phyloP scores from a whole-genome alignment of 2,888 invertebrate genomes.

The Steromphala cineraria region DNA sequence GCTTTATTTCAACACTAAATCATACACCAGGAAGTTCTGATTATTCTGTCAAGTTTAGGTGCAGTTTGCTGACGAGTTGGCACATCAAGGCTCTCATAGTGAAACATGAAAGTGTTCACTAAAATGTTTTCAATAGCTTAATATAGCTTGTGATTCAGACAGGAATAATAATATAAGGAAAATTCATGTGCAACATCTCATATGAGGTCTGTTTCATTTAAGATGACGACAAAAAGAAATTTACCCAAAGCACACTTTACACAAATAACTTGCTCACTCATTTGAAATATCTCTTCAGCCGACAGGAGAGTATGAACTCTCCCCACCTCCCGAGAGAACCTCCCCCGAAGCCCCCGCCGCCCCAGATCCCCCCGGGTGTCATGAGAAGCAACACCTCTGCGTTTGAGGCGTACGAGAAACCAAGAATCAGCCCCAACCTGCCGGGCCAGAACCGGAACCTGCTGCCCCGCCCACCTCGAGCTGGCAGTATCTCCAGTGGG shows the following conservation, averaged over 20 bases:
- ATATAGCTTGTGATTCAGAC: too few species aligned
- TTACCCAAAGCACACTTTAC: too few species aligned
- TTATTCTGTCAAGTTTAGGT: too few species aligned
- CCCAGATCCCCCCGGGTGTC: conserved; percentile 21
- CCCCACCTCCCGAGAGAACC: conserved; percentile 45
- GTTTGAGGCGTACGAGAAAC: conserved; percentile 59
- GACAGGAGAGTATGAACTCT: conserved; percentile 38
- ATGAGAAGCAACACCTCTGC: conserved; percentile 20
- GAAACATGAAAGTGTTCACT: not conserved
- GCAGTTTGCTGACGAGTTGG: too few species aligned
- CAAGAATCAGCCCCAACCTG: conserved; percentile 41
- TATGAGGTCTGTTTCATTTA: not conserved
- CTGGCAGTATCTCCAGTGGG: conserved; percentile 35
- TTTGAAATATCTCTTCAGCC: too few species aligned
- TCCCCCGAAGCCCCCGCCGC: conserved; percentile 25
- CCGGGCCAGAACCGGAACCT: not conserved
- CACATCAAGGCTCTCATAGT: too few species aligned
- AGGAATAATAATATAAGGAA: too few species aligned
- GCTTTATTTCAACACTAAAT: too few species aligned
- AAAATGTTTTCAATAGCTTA: too few species aligned
- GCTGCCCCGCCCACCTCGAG: not conserved
- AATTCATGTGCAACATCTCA: not conserved
- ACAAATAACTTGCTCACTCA: too few species aligned
- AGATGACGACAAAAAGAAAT: too few species aligned
- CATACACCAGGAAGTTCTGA: too few species aligned